These are phyloP conservation scores for Seira ritae DNA, from an alignment of 2,888 invertebrate genomes.

Conservation along the genomic window DNA sequence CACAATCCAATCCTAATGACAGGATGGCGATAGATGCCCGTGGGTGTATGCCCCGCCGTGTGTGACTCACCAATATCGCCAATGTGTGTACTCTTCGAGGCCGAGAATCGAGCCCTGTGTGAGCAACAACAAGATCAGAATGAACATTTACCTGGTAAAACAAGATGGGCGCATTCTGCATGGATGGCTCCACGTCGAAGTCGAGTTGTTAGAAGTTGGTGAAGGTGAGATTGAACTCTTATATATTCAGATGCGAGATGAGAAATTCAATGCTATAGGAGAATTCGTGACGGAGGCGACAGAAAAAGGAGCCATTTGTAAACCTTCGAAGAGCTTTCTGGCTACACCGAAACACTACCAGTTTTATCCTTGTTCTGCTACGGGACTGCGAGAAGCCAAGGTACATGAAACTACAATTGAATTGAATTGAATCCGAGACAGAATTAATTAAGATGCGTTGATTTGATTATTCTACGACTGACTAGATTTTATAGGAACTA, in stretches of 20 bases:
- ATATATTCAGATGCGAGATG: conserved; percentile 38
- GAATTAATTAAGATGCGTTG: too few species aligned
- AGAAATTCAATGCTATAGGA: conserved; percentile 35
- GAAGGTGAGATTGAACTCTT: not conserved
- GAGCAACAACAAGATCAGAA: not conserved
- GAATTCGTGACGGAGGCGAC: conserved; percentile 15
- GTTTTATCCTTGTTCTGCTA: conserved; percentile 27
- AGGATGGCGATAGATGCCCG: too few species aligned
- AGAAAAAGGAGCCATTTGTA: too few species aligned
- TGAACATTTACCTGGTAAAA: not conserved
- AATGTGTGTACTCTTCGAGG: too few species aligned
- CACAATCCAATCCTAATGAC: too few species aligned
- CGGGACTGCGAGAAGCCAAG: conserved; percentile 27
- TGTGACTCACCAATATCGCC: too few species aligned
- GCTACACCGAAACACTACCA: not conserved
- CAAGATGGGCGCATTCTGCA: conserved; percentile 10
- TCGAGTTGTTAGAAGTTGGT: not conserved
- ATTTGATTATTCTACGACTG: too few species aligned
- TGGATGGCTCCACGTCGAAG: conserved; percentile 40
- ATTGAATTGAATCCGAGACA: too few species aligned
- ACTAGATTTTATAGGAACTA: not conserved
- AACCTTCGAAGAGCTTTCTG: too few species aligned
- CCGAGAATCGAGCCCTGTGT: too few species aligned
- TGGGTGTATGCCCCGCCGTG: too few species aligned
- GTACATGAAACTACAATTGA: too few species aligned